Conservation (phyloP, 2,113 vertebrate species). For the Lynx canadensis region DNA sequence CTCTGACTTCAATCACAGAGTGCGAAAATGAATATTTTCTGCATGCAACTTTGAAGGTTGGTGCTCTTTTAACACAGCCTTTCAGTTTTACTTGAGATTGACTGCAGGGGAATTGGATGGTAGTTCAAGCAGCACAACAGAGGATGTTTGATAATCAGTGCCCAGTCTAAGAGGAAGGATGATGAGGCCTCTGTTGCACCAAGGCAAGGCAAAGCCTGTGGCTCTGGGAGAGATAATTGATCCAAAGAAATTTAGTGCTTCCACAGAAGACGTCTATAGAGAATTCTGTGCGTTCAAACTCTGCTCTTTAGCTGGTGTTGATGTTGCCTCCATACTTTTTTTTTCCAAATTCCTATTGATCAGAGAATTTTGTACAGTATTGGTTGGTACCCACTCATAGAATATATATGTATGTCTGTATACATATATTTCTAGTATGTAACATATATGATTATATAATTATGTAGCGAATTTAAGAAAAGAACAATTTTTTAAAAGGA, state of each 20-base stretch:
- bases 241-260: background rate
- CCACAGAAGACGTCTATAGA: background rate
- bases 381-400: background rate
- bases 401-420: background rate
- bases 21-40: constrained; percentile 82
- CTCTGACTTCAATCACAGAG: constrained; percentile 80
- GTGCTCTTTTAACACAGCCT: constrained; percentile 78
- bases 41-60: constrained; percentile 78
- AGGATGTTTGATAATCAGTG: constrained; percentile 72
- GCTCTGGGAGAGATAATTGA: constrained; percentile 30
- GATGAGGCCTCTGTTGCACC: background rate
- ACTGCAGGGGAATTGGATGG: constrained; percentile 70
- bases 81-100: constrained; percentile 75
- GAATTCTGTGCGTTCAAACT: background rate
- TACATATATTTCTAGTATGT: background rate
- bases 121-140: constrained; percentile 68
- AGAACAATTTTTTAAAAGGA: background rate
- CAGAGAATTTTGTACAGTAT: background rate
- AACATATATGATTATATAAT: background rate
- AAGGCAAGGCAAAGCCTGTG: background rate
- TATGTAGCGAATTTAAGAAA: background rate
- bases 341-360: background rate
- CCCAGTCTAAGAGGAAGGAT: constrained; percentile 58
- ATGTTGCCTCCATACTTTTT: background rate
- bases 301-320: background rate